Conservation (phyloP, 92 coral and sea anemone species). For the Ricordea florida region DNA sequence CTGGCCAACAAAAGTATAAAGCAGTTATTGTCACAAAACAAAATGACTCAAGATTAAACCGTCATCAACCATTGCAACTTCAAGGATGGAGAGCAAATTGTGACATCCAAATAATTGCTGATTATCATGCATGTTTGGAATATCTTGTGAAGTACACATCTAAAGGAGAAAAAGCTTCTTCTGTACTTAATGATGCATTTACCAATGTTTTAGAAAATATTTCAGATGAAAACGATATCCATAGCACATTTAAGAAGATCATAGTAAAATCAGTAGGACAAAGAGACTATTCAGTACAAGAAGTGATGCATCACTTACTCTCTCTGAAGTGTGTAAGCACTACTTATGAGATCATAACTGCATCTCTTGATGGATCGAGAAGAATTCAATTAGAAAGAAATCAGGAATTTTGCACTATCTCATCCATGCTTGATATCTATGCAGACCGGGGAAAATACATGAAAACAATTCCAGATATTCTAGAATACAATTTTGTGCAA, state of each 20-base stretch:
- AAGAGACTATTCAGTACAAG: conserved; percentile 70
- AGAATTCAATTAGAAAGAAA: conserved; percentile 26
- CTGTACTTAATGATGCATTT: conserved; percentile 67
- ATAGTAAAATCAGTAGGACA: conserved; percentile 68
- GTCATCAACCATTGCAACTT: conserved; percentile 46
- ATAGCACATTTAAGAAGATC: conserved; percentile 37
- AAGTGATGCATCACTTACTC: conserved; percentile 68
- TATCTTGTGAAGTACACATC: conserved; percentile 64
- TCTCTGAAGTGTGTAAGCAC: conserved; percentile 58
- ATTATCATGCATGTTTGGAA: conserved; percentile 61
- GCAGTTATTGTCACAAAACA: conserved; percentile 44
- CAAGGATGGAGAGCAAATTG: conserved; percentile 71
- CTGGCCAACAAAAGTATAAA: conserved; percentile 34
- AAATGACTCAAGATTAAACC: conserved; percentile 58
- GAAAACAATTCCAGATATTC: conserved; percentile 32
- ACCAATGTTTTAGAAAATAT: conserved; percentile 43
- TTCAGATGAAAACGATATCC: conserved; percentile 38
- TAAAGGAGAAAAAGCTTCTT: conserved; percentile 47
- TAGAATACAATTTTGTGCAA: conserved; percentile 37
- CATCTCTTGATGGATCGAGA: conserved; percentile 58
- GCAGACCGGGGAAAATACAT: conserved; percentile 37
- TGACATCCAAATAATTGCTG: conserved; percentile 51
- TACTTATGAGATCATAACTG: conserved; percentile 40
- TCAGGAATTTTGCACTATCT: conserved; percentile 20
- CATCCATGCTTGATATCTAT: conserved; percentile 58